phyloP scores from a whole-genome alignment of 1,140 invertebrate species.

The Drepana arcuata region DNA sequence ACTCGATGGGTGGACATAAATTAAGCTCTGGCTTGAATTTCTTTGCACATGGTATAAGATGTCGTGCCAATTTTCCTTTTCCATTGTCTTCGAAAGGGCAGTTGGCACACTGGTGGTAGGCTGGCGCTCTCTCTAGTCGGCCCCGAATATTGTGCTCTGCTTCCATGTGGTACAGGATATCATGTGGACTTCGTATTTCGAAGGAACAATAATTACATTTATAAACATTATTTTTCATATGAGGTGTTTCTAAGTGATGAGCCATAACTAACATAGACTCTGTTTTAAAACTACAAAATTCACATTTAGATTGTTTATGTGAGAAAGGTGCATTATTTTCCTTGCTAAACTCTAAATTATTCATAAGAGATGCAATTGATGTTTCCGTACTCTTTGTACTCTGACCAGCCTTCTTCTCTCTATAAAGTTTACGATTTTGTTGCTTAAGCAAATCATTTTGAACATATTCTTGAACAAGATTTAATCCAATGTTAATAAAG shows the following conservation, averaged over 20 bases:
- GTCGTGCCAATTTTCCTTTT: constrained; percentile 92
- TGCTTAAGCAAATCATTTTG: constrained; percentile 91
- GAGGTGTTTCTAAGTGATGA: constrained; percentile 92
- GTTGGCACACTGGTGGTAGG: constrained; percentile 93
- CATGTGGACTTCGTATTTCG: constrained; percentile 86
- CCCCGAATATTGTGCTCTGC: constrained; percentile 88
- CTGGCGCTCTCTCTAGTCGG: constrained; percentile 85
- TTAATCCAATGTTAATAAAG: constrained; percentile 92
- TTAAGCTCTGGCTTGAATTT: constrained; percentile 92
- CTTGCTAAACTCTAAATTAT: constrained; percentile 89
- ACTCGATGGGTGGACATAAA: constrained; percentile 86
- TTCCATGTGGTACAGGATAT: constrained; percentile 94
- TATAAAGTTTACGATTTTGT: constrained; percentile 85
- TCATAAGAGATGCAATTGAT: constrained; percentile 85
- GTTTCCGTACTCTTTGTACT: constrained; percentile 80
- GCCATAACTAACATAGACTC: constrained; percentile 90
- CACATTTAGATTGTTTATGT: constrained; percentile 86
- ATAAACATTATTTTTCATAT: constrained; percentile 89
- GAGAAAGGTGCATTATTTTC: constrained; percentile 90
- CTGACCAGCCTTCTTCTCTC: constrained; percentile 74
- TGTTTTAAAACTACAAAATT: constrained; percentile 93
- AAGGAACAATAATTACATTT: constrained; percentile 91
- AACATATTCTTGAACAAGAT: constrained; percentile 93
- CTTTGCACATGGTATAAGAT: constrained; percentile 90
- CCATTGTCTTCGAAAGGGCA: constrained; percentile 96